Base-by-base conservation (phyloP, 2,888 invertebrate genomes). In the Alloplasta piceator region DNA sequence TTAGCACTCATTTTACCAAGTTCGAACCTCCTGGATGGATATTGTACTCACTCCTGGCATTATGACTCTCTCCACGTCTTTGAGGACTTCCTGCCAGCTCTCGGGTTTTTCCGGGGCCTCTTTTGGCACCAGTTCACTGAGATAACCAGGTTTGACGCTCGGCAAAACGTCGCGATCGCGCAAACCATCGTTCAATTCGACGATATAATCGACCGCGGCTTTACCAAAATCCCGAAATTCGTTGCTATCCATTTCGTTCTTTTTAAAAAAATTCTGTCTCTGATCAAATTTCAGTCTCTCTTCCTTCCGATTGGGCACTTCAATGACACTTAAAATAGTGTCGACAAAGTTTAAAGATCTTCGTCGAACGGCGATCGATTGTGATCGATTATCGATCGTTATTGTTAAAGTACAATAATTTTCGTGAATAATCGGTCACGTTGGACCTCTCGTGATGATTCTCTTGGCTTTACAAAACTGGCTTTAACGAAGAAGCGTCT, bases 111-210 rank as follows among this genome's bases (percentile, higher is more conserved):
- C 94, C 0, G 99, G 99, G 2, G 98, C 96, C 84, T 96, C 94
- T 78, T 95, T 95, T 0, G 98, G 98, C 38, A 99, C 92, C 43
- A 96, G 93, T 16, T 95, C 93, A 67, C 95, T 94, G 82, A 99
- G 93, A 92, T 98, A 98, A 41, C 98, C 98, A 0, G 99, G 99
- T 85, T 96, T 94, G 0, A 98, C 97, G 14, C 95, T 95, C 12
- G 99, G 97, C 55, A 98, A 92, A 36, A 92, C 93, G 92, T 93
- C 96, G 95, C 95, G 95, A 84, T 97, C 96, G 87, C 97, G 94
- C 83, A 98, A 95, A 86, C 94, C 96, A 84, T 98, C 96, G 84
- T 96, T 93, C 92, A 99, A 98, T 91, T 98, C 96, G n/a, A 97
- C 97, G 41, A 99, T 95, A 89, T 97, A 96, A 92, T 98, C 98